Conservation (phyloP, 2,113 vertebrate genomes). For the Gnathonemus longibarbis region DNA sequence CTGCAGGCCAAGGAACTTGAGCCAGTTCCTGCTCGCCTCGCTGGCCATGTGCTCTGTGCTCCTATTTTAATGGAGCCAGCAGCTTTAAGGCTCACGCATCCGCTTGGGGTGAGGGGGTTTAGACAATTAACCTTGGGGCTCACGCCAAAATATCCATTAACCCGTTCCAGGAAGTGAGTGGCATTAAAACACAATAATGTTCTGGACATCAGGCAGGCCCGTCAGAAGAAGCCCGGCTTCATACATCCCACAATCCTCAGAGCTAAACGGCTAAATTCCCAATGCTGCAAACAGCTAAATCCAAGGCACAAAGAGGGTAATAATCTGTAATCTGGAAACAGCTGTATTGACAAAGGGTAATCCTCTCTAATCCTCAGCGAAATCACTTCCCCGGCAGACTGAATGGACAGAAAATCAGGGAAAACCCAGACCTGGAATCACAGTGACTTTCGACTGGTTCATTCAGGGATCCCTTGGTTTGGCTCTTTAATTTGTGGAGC, state of each 20-base stretch:
- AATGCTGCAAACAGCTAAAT: not conserved
- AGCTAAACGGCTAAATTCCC: not conserved
- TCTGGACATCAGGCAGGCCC: not conserved
- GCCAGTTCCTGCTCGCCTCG: not conserved
- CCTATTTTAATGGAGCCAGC: not conserved
- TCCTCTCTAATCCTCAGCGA: not conserved
- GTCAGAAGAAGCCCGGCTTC: not conserved
- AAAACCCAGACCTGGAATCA: not conserved
- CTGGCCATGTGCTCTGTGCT: not conserved
- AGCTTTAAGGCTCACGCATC: not conserved
- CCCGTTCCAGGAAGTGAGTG: not conserved
- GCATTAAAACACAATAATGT: not conserved
- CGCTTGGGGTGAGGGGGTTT: not conserved
- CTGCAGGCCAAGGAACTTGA: not conserved
- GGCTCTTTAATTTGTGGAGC: not conserved
- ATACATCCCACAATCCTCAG: not conserved
- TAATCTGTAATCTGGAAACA: not conserved
- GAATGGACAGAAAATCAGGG: not conserved
- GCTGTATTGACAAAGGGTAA: not conserved
- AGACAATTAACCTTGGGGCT: not conserved
- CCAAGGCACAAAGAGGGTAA: not conserved
- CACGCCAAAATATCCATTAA: not conserved
- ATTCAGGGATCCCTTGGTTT: not conserved
- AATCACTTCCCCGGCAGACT: not conserved
- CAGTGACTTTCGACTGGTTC: not conserved